Evolutionary conservation across 2,797 vertebrate species (phyloP).

Genomic region (Staurois parvus): DNA sequence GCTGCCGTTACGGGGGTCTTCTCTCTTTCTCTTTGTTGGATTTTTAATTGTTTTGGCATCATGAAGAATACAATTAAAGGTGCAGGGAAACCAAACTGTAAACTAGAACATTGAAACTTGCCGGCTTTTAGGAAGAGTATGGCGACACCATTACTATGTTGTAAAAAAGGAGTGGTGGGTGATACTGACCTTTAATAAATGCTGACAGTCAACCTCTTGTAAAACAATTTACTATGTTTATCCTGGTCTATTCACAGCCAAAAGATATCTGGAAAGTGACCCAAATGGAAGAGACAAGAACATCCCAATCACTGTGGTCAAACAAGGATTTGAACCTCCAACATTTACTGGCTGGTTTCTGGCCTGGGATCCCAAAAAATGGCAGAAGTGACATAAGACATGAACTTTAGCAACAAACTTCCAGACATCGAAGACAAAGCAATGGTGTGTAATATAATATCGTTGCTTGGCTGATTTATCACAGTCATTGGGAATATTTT

Average conservation of each 20-base stretch:
- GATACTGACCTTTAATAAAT: background rate
- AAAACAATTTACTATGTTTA: background rate
- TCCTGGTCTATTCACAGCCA: slow-evolving; percentile 70
- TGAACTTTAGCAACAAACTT: background rate
- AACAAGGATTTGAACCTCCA: slow-evolving; percentile 87
- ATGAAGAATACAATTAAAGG: too few species aligned
- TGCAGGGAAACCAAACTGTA: too few species aligned
- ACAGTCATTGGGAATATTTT: too few species aligned
- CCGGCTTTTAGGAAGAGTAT: too few species aligned
- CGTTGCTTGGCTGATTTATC: background rate
- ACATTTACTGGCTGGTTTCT: slow-evolving; percentile 95
- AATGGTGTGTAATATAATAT: background rate
- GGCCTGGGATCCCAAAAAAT: slow-evolving; percentile 86
- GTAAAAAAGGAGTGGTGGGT: too few species aligned
- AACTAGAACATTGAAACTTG: too few species aligned
- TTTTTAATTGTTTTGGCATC: too few species aligned
- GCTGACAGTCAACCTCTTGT: background rate
- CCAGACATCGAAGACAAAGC: background rate
- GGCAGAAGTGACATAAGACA: slow-evolving; percentile 68
- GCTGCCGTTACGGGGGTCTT: too few species aligned
- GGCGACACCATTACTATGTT: too few species aligned
- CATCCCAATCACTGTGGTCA: slow-evolving; percentile 84
- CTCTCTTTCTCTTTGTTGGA: too few species aligned
- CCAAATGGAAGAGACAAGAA: slow-evolving; percentile 86
- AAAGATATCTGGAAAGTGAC: slow-evolving; percentile 87